These are phyloP conservation scores for Cylas formicarius DNA, from an alignment of 1,140 invertebrate genomes.

Conservation along the genomic window DNA sequence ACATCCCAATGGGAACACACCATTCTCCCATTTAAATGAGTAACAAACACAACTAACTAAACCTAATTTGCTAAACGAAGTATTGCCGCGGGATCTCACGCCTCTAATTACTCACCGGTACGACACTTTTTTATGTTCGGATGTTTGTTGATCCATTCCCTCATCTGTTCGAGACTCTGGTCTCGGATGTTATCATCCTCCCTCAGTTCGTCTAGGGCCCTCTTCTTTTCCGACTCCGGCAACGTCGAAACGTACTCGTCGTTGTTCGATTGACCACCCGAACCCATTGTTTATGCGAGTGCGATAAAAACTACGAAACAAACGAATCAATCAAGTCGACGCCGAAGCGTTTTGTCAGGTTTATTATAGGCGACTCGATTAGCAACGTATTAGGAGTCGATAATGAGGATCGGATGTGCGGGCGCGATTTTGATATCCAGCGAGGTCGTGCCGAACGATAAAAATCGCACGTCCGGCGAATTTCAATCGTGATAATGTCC, in stretches of 20 bases:
- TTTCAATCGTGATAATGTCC: no score
- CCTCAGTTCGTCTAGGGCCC: constrained; percentile 61
- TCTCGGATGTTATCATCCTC: constrained; percentile 64
- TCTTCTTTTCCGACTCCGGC: constrained; percentile 44
- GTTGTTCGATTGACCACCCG: constrained; percentile 32
- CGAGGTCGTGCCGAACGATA: no score
- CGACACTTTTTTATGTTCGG: constrained; percentile 66
- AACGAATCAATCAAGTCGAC: no score
- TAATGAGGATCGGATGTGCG: no score
- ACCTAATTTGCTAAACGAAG: neutral
- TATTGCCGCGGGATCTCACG: neutral
- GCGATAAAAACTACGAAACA: constrained; percentile 6
- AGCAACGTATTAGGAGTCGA: no score
- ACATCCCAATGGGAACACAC: neutral
- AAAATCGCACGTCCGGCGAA: no score
- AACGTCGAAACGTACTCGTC: constrained; percentile 34
- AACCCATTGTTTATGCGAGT: constrained; percentile 40
- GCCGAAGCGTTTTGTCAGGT: no score
- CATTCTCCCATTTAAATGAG: no score
- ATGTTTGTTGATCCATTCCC: constrained; percentile 71
- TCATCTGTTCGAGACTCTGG: constrained; percentile 61
- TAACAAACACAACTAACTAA: neutral
- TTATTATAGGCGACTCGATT: no score
- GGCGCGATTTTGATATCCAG: no score
- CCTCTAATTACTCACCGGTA: constrained; percentile 47